A percentile compares a stretch with the other conserved stretches of the same genome.
phyloP scores from a whole-genome alignment of 1,140 invertebrate species.

The Pissodes strobi region DNA sequence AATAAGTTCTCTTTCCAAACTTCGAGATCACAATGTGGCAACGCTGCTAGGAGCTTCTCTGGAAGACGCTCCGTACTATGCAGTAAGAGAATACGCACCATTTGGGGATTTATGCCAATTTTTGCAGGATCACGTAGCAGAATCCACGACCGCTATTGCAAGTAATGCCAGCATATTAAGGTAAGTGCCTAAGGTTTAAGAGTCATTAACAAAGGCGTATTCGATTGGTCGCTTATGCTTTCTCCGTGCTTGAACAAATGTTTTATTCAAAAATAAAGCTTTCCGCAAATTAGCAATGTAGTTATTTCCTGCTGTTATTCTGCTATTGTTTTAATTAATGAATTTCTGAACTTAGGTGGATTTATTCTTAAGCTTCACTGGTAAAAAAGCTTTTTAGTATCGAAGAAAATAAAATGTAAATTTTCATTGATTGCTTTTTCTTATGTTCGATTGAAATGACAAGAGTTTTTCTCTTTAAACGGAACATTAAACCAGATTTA shows the following conservation, averaged over 20 bases:
- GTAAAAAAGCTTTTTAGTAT: too few relatives aligned
- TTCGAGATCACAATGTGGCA: conserved; percentile 79
- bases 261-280: neutral
- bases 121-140: conserved; percentile 75
- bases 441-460: too few relatives aligned
- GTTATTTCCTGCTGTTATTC: too few relatives aligned
- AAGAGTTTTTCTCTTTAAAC: too few relatives aligned
- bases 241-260: neutral
- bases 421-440: too few relatives aligned
- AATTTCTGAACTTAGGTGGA: too few relatives aligned
- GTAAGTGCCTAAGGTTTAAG: conserved; percentile 40
- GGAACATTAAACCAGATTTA: too few relatives aligned
- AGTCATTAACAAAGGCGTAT: neutral
- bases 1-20: conserved; percentile 71
- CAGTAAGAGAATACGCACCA: conserved; percentile 69
- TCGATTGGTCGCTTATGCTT: neutral
- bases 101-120: conserved; percentile 77
- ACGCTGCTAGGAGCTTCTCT: conserved; percentile 78
- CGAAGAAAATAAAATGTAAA: too few relatives aligned
- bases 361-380: too few relatives aligned
- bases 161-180: conserved; percentile 66
- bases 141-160: conserved; percentile 65
- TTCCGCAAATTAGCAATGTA: too few relatives aligned
- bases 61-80: conserved; percentile 68
- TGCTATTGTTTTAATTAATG: too few relatives aligned